Base-by-base conservation (phyloP, 2,888 invertebrate species). In the Portevinia maculata region DNA sequence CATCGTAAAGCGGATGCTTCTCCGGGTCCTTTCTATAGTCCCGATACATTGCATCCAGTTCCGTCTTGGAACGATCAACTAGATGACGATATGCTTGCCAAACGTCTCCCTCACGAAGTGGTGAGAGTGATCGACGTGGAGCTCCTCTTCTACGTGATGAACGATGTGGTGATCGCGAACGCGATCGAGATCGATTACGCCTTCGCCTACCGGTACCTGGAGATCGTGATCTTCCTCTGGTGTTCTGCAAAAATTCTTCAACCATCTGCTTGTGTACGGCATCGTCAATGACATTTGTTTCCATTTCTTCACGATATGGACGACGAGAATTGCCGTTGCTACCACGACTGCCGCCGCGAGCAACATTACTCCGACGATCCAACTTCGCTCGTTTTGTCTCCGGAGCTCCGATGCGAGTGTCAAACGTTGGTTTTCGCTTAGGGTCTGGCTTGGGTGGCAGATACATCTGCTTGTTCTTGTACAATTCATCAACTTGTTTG, bases 1-100 rank as follows among this genome's bases (percentile, higher is more conserved):
- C 94, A 0, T 95, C 94, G 88, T 97, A 97, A 6, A 94, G 92
- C 0, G 97, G 96, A 90, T 97, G 96, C 85, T 95, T 95, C 88
- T 97, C 96, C 0, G 97, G 97, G 87, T 96, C 95, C 87, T 94
- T 94, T 87, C 86, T 86, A 73, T 88, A 90, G 3, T 86, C 57
- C 2, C 84, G 81, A 67, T 95, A 95, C 86, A 95, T 94, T 87
- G 94, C 73, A 32, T 89, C 87, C n/a, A 89, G 79, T 30, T 88
- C 88, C 15, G 85, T 78, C 0, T 88, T 84, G 19, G 86, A 86
- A 8, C 88, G 87, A 70, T 89, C 88, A 9, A 89, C 88, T 62
- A 88, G 85, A 71, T 89, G 88, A 0, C 88, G 88, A 79, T 90
- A 90, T 0, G 87, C 88, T 79, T 90, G 88, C 90, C 89, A 89